Base-by-base conservation (phyloP, 1,140 invertebrate genomes). In the Homalodisca vitripennis region DNA sequence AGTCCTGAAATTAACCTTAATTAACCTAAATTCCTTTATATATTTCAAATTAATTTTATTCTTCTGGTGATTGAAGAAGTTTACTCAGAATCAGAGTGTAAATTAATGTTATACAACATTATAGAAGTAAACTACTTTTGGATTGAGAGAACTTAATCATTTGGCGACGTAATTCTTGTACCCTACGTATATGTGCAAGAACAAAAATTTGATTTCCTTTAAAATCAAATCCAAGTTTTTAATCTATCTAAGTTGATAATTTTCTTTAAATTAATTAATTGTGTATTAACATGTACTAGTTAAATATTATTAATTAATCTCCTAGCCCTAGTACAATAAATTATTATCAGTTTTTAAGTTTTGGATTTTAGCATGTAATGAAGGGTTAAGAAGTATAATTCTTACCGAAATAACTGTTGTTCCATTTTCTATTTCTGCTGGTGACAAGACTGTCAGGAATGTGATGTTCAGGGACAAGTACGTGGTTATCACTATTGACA, bases 381-480 rank as follows among this genome's bases (percentile, higher is more conserved):
- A 41, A 41, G 34, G 17, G 34, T 41, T 41, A 12, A 12, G 20
- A 12, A 22, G 3, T 12, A 14, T 14, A 14, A 53, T 6, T 53
- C 55, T 3, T 27, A 60, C 55, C 2, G 55, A 22, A 3, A 60
- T 60, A 30, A 60, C 55, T 27, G 55, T 60, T 13, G 24, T 27
- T 13, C 55, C 55, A n/a, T 60, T 60, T 6, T 22, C 55, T 27
- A 60, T 24, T 29, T 60, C 55, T 12, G 26, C 55, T 27, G 55
- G 55, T 3, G 55, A 27, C 13, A 60, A 26, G 2, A 30, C 55
- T 27, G 55, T 60, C 55, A 60, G n/a, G 26, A 60, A 60, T 30
- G 55, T 60, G 14, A 60, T 26, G 26, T 60, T 60, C 2, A 60
- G 55, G 3, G 29, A 26, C 26, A 60, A 22, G 24, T 60, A 60